Evolutionary conservation across 2,797 vertebrate genomes (phyloP), one percentile per base, ranked within the genome.

Genomic region (Poliocrania exsul): DNA sequence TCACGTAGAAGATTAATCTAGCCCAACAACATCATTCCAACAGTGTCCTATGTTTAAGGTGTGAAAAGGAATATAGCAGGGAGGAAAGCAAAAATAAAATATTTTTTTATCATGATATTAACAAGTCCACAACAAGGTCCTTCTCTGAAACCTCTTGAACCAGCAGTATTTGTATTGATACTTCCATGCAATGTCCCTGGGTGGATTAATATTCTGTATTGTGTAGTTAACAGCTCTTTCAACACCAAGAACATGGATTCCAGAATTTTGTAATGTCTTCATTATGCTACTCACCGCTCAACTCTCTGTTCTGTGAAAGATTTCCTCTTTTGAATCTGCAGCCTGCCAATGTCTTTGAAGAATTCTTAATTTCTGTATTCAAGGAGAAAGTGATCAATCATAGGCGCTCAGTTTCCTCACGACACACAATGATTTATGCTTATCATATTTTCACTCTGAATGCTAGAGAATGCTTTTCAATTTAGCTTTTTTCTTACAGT

Each of bases 61-160:
- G 9, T 83, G 60, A 75, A 33, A 66, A 82, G 58, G 5, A 51
- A 9, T 40, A 40, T 3, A 0, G 1, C 0, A 6, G 3, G 6
- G 3, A 15, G 14, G 6, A 37, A 40, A 57, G 1, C 1, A 47
- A 40, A 70, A 50, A 0, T 4, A 18, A 24, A 11, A 31, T 31
- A 23, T 14, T 28, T 56, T 56, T 46, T 64, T 26, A 70, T 38
- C 20, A 23, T 2, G 6, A 8, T 50, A 46, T 64, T 35, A 38
- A 7, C 1, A 31, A 64, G 16, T 16, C 13, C 5, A 50, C 9
- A 33, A 8, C 5, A 54, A 54, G 10, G 31, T 65, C 16, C 11
- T 62, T 2, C 58, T 82, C 40, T 37, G 29, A 12, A 44, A 37
- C 14, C 6, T 79, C 26, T 66, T 40, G 13, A 54, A 4, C 6